phyloP scores from a whole-genome alignment of 2,797 vertebrate species.

The Macroramphosus scolopax region DNA sequence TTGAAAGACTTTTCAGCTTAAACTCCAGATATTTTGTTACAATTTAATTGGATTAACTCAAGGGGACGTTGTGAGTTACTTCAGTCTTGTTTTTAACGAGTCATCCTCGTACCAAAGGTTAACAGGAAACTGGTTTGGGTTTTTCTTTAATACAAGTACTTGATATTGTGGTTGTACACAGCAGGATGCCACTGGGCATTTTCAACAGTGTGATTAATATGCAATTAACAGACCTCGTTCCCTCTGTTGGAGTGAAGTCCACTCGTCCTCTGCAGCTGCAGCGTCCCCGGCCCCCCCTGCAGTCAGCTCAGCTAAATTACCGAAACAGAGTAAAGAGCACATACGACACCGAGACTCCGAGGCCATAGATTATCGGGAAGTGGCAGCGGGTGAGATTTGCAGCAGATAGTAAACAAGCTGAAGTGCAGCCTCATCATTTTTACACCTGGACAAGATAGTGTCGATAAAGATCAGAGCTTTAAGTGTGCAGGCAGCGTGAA shows the following conservation, averaged over 20 bases:
- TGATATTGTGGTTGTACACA: too few species aligned
- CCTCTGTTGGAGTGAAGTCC: background rate
- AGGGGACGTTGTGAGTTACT: constrained; percentile 17
- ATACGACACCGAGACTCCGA: constrained; percentile 9
- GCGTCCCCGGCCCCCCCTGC: background rate
- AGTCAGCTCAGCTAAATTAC: background rate
- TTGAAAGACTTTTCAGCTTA: constrained; percentile 19
- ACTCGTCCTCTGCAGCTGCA: background rate
- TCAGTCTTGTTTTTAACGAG: constrained; percentile 14
- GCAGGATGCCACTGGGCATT: constrained; percentile 6
- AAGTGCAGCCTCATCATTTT: constrained; percentile 54
- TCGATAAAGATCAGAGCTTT: constrained; percentile 13
- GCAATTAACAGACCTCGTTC: constrained; percentile 4
- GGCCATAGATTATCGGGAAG: constrained; percentile 29
- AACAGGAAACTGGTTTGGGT: constrained; percentile 23
- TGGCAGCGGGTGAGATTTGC: constrained; percentile 41
- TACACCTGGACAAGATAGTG: constrained; percentile 25
- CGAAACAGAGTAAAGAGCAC: constrained; percentile 8
- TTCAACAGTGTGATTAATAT: constrained; percentile 25
- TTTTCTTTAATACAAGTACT: constrained; percentile 27
- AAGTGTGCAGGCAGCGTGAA: constrained; percentile 3
- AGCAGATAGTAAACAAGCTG: constrained; percentile 35
- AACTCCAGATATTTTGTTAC: constrained; percentile 24
- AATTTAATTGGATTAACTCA: constrained; percentile 34
- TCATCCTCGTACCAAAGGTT: constrained; percentile 6